Evolutionary conservation across 2,888 invertebrate species (phyloP).

Genomic region (Hartigia nigra): DNA sequence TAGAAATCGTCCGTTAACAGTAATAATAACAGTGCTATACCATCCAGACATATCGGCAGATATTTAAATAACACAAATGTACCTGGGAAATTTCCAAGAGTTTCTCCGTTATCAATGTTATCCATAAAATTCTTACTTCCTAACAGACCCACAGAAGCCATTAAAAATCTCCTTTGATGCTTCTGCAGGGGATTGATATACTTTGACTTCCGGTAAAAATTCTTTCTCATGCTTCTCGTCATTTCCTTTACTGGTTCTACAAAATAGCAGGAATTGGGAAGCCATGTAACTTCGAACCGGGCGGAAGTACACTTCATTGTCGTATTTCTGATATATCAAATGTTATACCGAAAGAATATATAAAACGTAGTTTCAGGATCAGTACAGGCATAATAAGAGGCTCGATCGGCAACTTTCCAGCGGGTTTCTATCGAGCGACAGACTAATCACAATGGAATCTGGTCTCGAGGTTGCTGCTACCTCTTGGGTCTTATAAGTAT

Average conservation of each 20-base stretch:
- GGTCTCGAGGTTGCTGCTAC: slow-evolving; percentile 5
- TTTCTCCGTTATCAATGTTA: background rate
- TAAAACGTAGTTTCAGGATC: background rate
- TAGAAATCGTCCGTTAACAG: background rate
- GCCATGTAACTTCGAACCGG: background rate
- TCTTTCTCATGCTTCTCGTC: background rate
- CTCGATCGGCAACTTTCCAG: background rate
- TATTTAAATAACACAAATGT: background rate
- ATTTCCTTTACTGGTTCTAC: background rate
- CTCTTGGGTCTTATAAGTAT: background rate
- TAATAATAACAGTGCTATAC: background rate
- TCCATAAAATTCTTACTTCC: background rate
- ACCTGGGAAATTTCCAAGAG: background rate
- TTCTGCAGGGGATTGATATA: background rate
- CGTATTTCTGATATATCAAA: background rate
- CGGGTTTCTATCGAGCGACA: slow-evolving; percentile 1
- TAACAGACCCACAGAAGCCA: background rate
- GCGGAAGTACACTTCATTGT: background rate
- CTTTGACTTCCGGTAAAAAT: background rate
- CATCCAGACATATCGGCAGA: background rate
- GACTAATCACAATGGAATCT: slow-evolving; percentile 6
- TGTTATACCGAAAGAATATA: background rate
- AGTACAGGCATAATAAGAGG: background rate
- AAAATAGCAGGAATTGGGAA: background rate
- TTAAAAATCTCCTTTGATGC: background rate